Evolutionary conservation across 2,113 vertebrate genomes (phyloP).

Genomic region (Odontesthes bonariensis): DNA sequence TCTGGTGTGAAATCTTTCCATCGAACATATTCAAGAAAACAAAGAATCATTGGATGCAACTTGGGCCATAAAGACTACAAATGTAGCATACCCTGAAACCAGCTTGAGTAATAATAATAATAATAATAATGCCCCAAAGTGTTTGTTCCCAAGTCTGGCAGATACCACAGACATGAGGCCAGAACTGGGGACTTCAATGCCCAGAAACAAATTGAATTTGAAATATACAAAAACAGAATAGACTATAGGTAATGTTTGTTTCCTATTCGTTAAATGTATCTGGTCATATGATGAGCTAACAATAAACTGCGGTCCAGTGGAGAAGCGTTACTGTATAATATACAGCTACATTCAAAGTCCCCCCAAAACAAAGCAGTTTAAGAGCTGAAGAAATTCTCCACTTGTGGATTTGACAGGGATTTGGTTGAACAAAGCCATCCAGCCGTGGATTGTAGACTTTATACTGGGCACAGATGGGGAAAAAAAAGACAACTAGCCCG

Average conservation of each 20-base stretch:
- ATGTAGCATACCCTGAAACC: conserved; percentile 78
- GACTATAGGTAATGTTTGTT: conserved; percentile 49
- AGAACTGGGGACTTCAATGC: conserved; percentile 55
- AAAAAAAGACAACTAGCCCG: conserved; percentile 69
- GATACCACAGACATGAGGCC: conserved; percentile 67
- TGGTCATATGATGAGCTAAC: conserved; percentile 37
- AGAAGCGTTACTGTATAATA: conserved; percentile 59
- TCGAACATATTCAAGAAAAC: conserved; percentile 62
- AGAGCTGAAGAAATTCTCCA: conserved; percentile 53
- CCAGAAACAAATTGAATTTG: conserved; percentile 41
- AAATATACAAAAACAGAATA: conserved; percentile 48
- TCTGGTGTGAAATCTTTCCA: conserved; percentile 62
- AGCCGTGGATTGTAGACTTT: conserved; percentile 49
- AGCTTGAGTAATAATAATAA: conserved; percentile 70
- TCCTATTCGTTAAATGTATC: conserved; percentile 55
- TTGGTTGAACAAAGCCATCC: conserved; percentile 67
- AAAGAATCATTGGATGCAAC: conserved; percentile 57
- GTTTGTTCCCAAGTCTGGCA: conserved; percentile 71
- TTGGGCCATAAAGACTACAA: conserved; percentile 54
- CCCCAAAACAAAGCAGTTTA: conserved; percentile 58
- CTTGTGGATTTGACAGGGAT: conserved; percentile 55
- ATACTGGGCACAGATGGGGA: conserved; percentile 59
- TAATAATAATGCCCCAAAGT: conserved; percentile 89
- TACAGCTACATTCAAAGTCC: conserved; percentile 76
- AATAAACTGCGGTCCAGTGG: conserved; percentile 46